Percentiles rank a stretch among this genome's conserved stretches.
phyloP scores from a whole-genome alignment of 2,888 invertebrate genomes.

The Amiota minor region DNA sequence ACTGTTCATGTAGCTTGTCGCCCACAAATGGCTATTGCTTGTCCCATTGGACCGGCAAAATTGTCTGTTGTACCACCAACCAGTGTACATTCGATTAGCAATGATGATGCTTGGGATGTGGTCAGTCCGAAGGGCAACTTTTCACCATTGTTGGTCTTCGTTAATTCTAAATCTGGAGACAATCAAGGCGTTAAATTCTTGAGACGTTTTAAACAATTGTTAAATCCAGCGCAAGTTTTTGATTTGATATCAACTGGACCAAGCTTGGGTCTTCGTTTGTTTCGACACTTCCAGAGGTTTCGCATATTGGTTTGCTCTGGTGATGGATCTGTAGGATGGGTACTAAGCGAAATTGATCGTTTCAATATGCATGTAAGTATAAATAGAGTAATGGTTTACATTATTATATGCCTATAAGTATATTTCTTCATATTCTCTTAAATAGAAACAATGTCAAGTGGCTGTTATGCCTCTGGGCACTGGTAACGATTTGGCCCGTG shows the following conservation, averaged over 20 bases:
- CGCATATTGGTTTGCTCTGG: slow-evolving; percentile 97
- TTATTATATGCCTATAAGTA: not conserved
- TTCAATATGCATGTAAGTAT: slow-evolving; percentile 92
- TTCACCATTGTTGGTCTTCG: slow-evolving; percentile 92
- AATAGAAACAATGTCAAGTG: slow-evolving; percentile 87
- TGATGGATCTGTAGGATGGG: slow-evolving; percentile 98
- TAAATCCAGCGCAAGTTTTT: slow-evolving; percentile 98
- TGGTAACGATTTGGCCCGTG: slow-evolving; percentile 95
- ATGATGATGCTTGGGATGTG: slow-evolving; percentile 93
- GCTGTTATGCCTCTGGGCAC: slow-evolving; percentile 96
- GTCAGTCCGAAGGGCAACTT: slow-evolving; percentile 78
- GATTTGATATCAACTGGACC: slow-evolving; percentile 93
- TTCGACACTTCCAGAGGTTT: slow-evolving; percentile 95
- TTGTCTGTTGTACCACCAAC: slow-evolving; percentile 96
- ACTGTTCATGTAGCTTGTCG: slow-evolving; percentile 94
- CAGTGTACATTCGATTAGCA: slow-evolving; percentile 90
- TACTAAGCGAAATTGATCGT: slow-evolving; percentile 95
- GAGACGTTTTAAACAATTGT: slow-evolving; percentile 92
- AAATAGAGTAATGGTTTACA: too few species aligned
- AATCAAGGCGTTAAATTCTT: slow-evolving; percentile 98
- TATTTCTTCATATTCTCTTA: not conserved
- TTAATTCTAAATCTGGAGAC: slow-evolving; percentile 98
- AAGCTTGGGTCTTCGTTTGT: slow-evolving; percentile 87
- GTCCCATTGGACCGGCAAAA: slow-evolving; percentile 90
- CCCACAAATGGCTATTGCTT: slow-evolving; percentile 83